These are phyloP conservation scores for Odocoileus virginianus DNA, from an alignment of 2,113 vertebrate species.

Conservation along the genomic window DNA sequence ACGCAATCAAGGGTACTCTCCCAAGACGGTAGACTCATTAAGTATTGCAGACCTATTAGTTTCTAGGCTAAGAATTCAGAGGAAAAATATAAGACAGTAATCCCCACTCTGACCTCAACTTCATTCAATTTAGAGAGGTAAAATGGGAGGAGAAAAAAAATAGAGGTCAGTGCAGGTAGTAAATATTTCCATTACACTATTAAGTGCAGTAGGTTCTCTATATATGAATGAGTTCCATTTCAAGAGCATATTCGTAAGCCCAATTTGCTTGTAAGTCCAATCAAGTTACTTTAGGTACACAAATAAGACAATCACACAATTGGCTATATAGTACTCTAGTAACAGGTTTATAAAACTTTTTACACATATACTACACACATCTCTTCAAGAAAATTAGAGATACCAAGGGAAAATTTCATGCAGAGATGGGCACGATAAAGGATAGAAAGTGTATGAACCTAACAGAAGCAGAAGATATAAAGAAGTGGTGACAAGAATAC, in stretches of 20 bases:
- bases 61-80: neutral
- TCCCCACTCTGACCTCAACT: neutral
- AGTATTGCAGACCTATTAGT: neutral
- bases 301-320: neutral
- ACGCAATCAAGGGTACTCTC: neutral
- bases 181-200: neutral
- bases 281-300: neutral
- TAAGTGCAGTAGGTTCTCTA: neutral
- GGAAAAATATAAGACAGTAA: neutral
- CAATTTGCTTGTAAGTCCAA: neutral
- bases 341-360: neutral
- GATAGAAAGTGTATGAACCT: neutral
- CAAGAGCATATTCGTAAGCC: neutral
- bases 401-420: neutral
- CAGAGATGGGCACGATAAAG: fast-evolving
- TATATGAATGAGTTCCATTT: neutral
- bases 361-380: neutral
- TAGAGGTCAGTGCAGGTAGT: neutral
- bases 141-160: neutral
- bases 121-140: neutral
- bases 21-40: neutral
- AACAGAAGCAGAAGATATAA: neutral
- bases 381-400: neutral
- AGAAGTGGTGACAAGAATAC: neutral
- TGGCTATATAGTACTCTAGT: neutral